A percentile compares a stretch with the other conserved stretches of the same genome.
These are phyloP conservation scores for Carassius carassius DNA, from an alignment of 2,113 vertebrate species.

Conservation along the genomic window DNA sequence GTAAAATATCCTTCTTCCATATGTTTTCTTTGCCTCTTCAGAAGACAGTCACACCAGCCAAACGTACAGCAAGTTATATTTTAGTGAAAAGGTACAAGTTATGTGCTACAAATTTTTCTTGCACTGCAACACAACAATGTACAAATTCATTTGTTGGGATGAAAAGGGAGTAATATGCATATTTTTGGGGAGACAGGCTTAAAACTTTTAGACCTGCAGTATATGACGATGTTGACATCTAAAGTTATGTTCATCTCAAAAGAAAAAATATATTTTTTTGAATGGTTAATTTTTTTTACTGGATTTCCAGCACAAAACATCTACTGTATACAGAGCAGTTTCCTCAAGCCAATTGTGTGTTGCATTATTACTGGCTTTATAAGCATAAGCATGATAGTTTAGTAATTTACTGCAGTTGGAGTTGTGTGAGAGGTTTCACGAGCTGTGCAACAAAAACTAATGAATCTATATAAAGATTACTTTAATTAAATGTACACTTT, in stretches of 20 bases:
- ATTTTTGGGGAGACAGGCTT: too few relatives aligned
- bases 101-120: neutral
- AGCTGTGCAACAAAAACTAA: too few relatives aligned
- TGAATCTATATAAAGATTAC: neutral
- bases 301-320: too few relatives aligned
- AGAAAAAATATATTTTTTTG: neutral
- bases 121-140: too few relatives aligned
- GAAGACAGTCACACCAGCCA: neutral
- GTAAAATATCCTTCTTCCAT: neutral
- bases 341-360: neutral
- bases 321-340: neutral
- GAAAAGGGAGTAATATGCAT: neutral
- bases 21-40: neutral
- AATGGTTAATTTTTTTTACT: neutral
- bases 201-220: too few relatives aligned
- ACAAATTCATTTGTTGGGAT: neutral
- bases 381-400: neutral
- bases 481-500: neutral
- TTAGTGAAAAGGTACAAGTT: neutral
- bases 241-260: neutral
- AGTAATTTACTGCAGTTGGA: neutral
- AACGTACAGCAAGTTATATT: neutral
- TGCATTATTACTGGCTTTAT: neutral
- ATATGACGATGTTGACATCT: too few relatives aligned
- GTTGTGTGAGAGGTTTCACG: neutral